Evolutionary conservation across 2,888 invertebrate genomes (phyloP).

Genomic region (Reticulitermes lucifugus): DNA sequence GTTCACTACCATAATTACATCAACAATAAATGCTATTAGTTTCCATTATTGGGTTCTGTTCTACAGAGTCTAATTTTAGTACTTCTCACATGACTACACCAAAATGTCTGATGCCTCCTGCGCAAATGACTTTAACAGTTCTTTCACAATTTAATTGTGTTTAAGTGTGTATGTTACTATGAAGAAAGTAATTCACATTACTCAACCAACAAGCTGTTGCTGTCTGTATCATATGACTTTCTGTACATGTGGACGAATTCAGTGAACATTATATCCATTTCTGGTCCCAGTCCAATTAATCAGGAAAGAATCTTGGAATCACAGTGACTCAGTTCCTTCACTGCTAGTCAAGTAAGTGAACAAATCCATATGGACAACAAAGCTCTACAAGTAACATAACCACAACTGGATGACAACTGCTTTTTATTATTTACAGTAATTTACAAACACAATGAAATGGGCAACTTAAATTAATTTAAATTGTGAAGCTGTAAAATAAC

Average conservation of each 20-base stretch:
- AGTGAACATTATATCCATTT: background rate
- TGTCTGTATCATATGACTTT: background rate
- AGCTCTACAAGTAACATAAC: background rate
- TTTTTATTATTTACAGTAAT: background rate
- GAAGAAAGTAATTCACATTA: background rate
- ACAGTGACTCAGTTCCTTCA: background rate
- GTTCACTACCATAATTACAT: conserved; percentile 1
- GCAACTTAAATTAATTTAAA: conserved; percentile 13
- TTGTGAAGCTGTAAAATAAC: conserved; percentile 11
- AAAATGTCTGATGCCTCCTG: background rate
- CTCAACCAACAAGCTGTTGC: background rate
- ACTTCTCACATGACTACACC: background rate
- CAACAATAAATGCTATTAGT: background rate
- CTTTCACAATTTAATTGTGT: conserved; percentile 6
- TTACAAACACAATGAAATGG: background rate
- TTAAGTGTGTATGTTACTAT: too few species aligned
- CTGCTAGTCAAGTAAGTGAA: background rate
- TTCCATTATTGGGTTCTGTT: background rate
- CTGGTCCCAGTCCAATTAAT: background rate
- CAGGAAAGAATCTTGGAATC: conserved; percentile 1
- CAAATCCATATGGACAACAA: background rate
- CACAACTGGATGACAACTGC: background rate
- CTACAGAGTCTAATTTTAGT: background rate
- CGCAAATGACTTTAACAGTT: background rate
- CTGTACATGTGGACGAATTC: background rate